phyloP scores from a whole-genome alignment of 2,113 vertebrate species.

The Sinosuthora webbiana region DNA sequence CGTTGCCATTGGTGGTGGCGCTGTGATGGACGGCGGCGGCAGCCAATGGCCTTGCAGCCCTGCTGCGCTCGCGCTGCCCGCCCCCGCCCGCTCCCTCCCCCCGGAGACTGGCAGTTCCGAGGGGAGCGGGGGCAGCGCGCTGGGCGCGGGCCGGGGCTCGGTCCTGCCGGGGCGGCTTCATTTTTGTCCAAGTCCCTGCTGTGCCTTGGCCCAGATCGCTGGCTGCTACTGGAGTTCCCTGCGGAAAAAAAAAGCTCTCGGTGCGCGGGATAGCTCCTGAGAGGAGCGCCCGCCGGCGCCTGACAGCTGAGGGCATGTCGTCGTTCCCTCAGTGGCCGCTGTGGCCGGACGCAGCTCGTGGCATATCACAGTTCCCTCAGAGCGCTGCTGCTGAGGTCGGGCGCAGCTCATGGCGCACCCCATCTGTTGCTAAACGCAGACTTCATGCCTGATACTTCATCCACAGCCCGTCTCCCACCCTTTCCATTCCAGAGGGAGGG shows the following conservation, averaged over 20 bases:
- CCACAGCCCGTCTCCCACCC: rapidly evolving
- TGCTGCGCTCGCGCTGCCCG: neutral
- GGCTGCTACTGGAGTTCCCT: neutral
- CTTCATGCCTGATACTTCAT: neutral
- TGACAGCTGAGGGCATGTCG: neutral
- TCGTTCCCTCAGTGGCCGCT: neutral
- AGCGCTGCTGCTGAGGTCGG: neutral
- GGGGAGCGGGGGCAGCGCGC: rapidly evolving
- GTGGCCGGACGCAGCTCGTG: neutral
- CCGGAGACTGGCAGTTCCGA: neutral
- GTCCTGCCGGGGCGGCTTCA: rapidly evolving
- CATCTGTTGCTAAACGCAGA: neutral
- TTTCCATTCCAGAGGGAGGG: rapidly evolving
- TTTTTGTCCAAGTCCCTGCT: neutral
- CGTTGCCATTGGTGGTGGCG: neutral
- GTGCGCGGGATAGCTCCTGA: neutral
- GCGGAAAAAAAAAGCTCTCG: neutral
- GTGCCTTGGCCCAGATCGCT: neutral
- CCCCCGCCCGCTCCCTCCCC: rapidly evolving
- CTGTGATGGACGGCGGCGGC: neutral
- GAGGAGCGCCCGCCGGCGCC: neutral
- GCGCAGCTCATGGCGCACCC: neutral
- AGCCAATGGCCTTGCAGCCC: neutral
- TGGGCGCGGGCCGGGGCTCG: rapidly evolving
- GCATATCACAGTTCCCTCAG: neutral